Evolutionary conservation across 2,113 vertebrate genomes (phyloP), one percentile per base, ranked within the genome.

Genomic region (Rhabdornis inornatus): DNA sequence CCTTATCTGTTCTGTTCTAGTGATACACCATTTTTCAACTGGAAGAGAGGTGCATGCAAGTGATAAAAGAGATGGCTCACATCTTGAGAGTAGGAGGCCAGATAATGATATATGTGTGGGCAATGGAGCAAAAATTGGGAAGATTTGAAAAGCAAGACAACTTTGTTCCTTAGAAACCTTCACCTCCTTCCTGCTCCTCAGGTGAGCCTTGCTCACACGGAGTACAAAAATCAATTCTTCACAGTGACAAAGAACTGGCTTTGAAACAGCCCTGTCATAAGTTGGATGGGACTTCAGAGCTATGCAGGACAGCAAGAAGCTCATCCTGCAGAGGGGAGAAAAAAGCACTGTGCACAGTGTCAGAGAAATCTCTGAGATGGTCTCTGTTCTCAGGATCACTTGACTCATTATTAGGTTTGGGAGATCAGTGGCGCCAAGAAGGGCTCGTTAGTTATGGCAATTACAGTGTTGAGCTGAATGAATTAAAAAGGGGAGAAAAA

Each of bases 91-190:
- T 97, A 49, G 98, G 98, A 7, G 98, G 98, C 45, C 97, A 97
- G 90, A 97, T 99, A 95, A 99, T 99, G 98, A 99, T 98, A 90
- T 98, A 98, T 59, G 98, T 98, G 74, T 99, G 98, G 98, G 98
- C 98, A 97, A 98, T 97, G 97, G 98, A 99, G 96, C 98, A 98
- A 97, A 99, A 98, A 70, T 92, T 77, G 30, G 96, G 98, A 44
- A 98, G 98, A 88, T 98, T 98, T 96, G 97, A 99, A 94, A 99
- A 98, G 85, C 98, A 98, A 96, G 98, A 98, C 77, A 61, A 98
- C 94, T 98, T 98, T 66, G 98, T 99, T 64, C 98, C 98, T 92
- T 98, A 98, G 98, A 98, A 98, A 95, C 94, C 96, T 81, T 98
- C 98, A 95, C 97, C 97, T 79, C 95, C 95, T 13, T 95, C 88